Base-by-base conservation (phyloP, 2,888 invertebrate species). In the Cephus runcator region DNA sequence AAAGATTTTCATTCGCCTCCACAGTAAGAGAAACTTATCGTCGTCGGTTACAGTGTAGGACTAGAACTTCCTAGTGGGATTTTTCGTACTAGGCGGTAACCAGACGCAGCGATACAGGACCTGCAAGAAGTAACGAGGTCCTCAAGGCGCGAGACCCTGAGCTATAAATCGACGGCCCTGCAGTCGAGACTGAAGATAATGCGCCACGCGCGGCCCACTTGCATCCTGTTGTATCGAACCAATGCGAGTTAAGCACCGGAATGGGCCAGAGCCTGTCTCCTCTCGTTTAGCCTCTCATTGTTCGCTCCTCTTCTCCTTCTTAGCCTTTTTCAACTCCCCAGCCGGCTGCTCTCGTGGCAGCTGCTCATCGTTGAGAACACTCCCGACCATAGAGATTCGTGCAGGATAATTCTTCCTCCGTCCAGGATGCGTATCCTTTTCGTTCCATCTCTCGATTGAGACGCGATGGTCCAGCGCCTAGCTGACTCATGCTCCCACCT, bases 271-370 rank as follows among this genome's bases (percentile, higher is more conserved):
- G 56, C 6, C 23, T 23, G 56, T 56, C 56, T 56, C 56, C 56
- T 23, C 23, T 56, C 23, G 56, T 56, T 56, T 56, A 56, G 56
- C 15, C 23, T 56, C 56, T 69, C 69, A 31, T 77, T 78, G 77
- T 76, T 71, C 34, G 56, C 40, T 75, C 77, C 73, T 76, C 76
- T 40, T 77, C 75, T 34, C 40, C 11, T 36, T 71, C 79, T 56
- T 23, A 80, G 81, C 79, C 79, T 81, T 79, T 81, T 80, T 79
- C 84, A 77, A 79, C 78, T 85, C 82, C 81, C 78, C 31, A 11
- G 31, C 71, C 71, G 33, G 71, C 71, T 31, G 71, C 12, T 23
- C 71, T 12, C 56, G 23, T 9, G 56, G 56, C 56, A 56, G 56
- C 56, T 56, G 56, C 56, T 56, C 56, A 23, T 15, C 56, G 56